Base-by-base conservation (phyloP, 2,113 vertebrate species). In the Phrynosoma blainvillii region DNA sequence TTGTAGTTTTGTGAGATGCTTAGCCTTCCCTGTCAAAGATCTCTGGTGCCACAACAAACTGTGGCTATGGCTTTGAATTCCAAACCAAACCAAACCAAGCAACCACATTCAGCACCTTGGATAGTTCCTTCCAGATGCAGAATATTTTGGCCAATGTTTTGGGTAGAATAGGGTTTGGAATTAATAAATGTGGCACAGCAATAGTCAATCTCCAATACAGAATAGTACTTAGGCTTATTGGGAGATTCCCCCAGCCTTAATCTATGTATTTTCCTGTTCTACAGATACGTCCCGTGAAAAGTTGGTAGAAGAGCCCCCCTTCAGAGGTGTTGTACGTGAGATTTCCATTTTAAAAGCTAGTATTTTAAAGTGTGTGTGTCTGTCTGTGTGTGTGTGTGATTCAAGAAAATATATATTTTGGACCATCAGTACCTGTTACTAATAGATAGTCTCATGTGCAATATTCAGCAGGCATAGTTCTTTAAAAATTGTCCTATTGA, bases 281-380 rank as follows among this genome's bases (percentile, higher is more conserved):
- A 77, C 95, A 97, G 97, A 97, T 87, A 94, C 88, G 25, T 94
- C 96, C 1, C 47, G 85, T 0, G 96, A 97, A 91, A 95, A 89
- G 21, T 87, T 95, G 30, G 96, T 92, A 0, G 98, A 98, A 85
- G 98, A 97, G 62, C 90, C 93, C 13, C 68, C 98, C 86, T 88
- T 98, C 94, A 96, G 93, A 93, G 98, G 97, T 92, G 97, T 97
- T 94, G 98, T 99, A 97, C 90, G 98, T 97, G 65, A 86, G 0
- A 0, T 95, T 94, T 94, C n/a, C 65, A 74, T 85, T 92, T 84
- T 90, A 47, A 87, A 84, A 30, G 30, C 82, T n/a, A 0, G 0
- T 6, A 20, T 59, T 59, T 59, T 59, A 59, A 59, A 59, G 11
- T 59, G 12, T 32, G 14, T 68, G 59, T 87, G 84, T 74, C 36